Base-by-base conservation (phyloP, 2,113 vertebrate species). In the Rafetus swinhoei region DNA sequence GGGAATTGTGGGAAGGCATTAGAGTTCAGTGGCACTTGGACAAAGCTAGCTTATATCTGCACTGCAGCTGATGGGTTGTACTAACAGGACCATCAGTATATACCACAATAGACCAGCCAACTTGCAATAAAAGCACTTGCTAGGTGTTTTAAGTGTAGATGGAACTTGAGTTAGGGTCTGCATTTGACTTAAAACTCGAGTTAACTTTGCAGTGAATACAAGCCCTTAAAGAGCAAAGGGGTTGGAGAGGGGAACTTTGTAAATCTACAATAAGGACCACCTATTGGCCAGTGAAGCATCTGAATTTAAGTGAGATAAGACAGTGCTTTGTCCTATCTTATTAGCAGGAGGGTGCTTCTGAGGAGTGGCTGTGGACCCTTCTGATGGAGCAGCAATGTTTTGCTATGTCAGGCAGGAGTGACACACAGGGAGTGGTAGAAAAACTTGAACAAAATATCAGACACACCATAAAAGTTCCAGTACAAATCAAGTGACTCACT, bases 401-500 rank as follows among this genome's bases (percentile, higher is more conserved):
- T 79, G 81, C 81, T 25, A 74, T 2, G 6, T 93, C 69, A 88
- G 87, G 57, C 76, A 76, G 60, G 56, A 92, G 14, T 95, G 87
- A 56, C 81, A 83, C 55, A 39, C 84, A 88, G 93, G 90, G 93
- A 94, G 90, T 69, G 87, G 84, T 80, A 86, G 87, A 90, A 91
- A 69, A 88, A 86, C 59, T 79, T 57, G 90, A 79, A 80, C 60
- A 84, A 85, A 16, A 16, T 88, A 56, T 94, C 87, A 90, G 50
- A 62, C 92, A 72, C 69, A 76, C 89, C 84, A 62, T 91, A 59
- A 59, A 93, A 86, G 53, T 91, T 94, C n/a, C 50, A 12, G 25
- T 88, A n/a, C 83, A 89, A 92, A 88, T 29, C 4, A 82, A 80
- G 77, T 93, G 96, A 96, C 83, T 96, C 95, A 94, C n/a, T 86